Conservation (phyloP, 2,113 vertebrate species). For the Morone chrysops region DNA sequence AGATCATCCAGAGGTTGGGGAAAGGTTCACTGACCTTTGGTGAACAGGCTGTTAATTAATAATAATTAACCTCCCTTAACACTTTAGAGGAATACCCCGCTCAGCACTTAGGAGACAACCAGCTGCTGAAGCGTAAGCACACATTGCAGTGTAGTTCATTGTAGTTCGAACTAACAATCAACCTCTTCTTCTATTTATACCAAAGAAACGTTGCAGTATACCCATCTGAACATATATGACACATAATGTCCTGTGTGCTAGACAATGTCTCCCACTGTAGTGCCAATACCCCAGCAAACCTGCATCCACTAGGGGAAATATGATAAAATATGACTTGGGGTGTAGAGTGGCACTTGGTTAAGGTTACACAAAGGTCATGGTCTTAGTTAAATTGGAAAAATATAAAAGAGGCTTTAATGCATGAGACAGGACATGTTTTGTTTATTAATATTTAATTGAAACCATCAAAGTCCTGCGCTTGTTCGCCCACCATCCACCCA, state of each 20-base stretch:
- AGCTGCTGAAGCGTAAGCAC: not conserved
- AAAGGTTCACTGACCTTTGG: slow-evolving; percentile 37
- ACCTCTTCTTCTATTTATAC: not conserved
- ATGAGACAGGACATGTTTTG: not conserved
- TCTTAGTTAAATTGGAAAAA: not conserved
- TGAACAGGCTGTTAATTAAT: slow-evolving; percentile 33
- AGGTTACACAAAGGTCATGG: not conserved
- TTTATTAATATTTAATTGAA: not conserved
- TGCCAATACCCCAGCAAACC: not conserved
- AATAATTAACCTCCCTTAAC: slow-evolving; percentile 21
- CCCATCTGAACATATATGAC: not conserved
- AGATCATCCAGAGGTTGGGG: slow-evolving; percentile 27
- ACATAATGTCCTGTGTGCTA: not conserved
- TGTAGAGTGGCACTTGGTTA: not conserved
- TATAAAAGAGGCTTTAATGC: not conserved
- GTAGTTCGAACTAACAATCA: not conserved
- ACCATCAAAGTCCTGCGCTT: not conserved
- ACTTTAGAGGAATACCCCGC: not conserved
- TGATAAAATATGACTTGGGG: not conserved
- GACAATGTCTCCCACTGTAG: not conserved
- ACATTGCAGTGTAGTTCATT: not conserved
- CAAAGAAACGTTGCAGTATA: not conserved
- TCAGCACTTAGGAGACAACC: slow-evolving; percentile 13
- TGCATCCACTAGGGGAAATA: not conserved
- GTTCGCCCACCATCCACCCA: not conserved